A percentile compares a stretch with the other conserved stretches of the same genome.
Evolutionary conservation across 37 sponge, comb jelly and placozoan genomes (phyloP).

Genomic region (Tethya wilhelma): DNA sequence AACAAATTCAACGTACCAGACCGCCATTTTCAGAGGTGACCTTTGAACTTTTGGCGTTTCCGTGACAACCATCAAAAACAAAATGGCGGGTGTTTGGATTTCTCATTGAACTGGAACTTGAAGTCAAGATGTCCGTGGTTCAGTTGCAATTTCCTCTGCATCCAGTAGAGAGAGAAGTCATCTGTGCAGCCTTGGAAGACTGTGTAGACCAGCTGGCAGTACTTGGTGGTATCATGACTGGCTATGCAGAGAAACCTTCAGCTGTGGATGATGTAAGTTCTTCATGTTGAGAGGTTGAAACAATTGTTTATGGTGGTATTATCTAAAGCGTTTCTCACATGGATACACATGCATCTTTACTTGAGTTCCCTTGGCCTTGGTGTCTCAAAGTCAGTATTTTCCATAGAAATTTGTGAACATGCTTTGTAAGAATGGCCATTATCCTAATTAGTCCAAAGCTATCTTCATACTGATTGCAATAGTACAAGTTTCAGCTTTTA

Average conservation of each 20-base stretch:
- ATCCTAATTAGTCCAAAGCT: too few species aligned
- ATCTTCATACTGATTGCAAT: too few species aligned
- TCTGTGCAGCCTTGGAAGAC: slow-evolving; percentile 80
- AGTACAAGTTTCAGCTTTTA: too few species aligned
- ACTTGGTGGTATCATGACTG: slow-evolving; percentile 78
- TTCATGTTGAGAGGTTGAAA: not conserved
- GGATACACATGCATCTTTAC: too few species aligned
- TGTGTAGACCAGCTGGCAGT: slow-evolving; percentile 83
- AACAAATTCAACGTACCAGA: not conserved
- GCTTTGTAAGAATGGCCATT: too few species aligned
- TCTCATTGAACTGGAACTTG: not conserved
- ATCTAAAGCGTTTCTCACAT: too few species aligned
- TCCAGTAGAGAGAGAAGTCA: slow-evolving; percentile 40
- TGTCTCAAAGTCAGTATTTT: too few species aligned
- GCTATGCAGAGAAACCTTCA: slow-evolving; percentile 53
- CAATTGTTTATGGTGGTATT: not conserved
- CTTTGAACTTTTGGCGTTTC: not conserved
- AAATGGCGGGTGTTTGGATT: too few species aligned
- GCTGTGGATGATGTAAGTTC: slow-evolving; percentile 62
- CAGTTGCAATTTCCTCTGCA: not conserved
- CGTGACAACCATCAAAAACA: not conserved
- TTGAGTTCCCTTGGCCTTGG: too few species aligned
- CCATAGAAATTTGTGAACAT: too few species aligned
- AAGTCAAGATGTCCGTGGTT: not conserved
- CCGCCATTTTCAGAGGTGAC: not conserved